Evolutionary conservation across 1,140 invertebrate species (phyloP).

Genomic region (Megathymus violae): DNA sequence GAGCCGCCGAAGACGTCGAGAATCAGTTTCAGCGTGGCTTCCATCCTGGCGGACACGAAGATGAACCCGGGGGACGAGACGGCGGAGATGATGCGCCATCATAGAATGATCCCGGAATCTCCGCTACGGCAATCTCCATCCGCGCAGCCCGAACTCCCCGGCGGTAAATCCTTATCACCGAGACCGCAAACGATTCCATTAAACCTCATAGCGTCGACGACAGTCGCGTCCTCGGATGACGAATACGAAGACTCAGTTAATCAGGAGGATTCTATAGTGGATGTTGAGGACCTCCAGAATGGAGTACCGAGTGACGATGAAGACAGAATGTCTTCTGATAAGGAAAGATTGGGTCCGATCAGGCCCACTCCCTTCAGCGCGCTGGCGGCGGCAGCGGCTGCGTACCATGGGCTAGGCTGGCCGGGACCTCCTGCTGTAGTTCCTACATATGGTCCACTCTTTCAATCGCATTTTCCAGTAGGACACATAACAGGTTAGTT

Average conservation of each 20-base stretch:
- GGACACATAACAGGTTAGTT: slow-evolving; percentile 85
- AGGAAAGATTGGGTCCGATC: slow-evolving; percentile 81
- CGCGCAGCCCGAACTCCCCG: slow-evolving; percentile 75
- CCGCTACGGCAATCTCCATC: slow-evolving; percentile 75
- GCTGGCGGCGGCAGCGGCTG: slow-evolving; percentile 86
- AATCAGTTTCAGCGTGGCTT: slow-evolving; percentile 89
- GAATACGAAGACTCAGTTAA: slow-evolving; percentile 86
- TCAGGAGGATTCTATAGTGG: slow-evolving; percentile 87
- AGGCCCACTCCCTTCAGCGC: slow-evolving; percentile 88
- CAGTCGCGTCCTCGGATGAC: slow-evolving; percentile 84
- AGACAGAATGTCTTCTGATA: slow-evolving; percentile 72
- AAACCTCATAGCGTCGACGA: slow-evolving; percentile 68
- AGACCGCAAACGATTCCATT: slow-evolving; percentile 69
- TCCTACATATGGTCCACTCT: slow-evolving; percentile 80
- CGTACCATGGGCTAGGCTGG: slow-evolving; percentile 85
- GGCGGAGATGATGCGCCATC: slow-evolving; percentile 77
- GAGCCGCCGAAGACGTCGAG: slow-evolving; percentile 84
- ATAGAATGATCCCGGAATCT: slow-evolving; percentile 75
- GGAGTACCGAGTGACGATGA: slow-evolving; percentile 77
- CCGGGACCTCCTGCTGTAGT: slow-evolving; percentile 75
- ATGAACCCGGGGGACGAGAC: slow-evolving; percentile 75
- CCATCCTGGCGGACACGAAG: slow-evolving; percentile 87
- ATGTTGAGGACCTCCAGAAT: slow-evolving; percentile 87
- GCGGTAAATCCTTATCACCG: slow-evolving; percentile 65
- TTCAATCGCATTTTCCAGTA: slow-evolving; percentile 86